Evolutionary conservation across 2,113 vertebrate species (phyloP), one percentile per base, ranked within the genome.

Genomic region (Morone chrysops): DNA sequence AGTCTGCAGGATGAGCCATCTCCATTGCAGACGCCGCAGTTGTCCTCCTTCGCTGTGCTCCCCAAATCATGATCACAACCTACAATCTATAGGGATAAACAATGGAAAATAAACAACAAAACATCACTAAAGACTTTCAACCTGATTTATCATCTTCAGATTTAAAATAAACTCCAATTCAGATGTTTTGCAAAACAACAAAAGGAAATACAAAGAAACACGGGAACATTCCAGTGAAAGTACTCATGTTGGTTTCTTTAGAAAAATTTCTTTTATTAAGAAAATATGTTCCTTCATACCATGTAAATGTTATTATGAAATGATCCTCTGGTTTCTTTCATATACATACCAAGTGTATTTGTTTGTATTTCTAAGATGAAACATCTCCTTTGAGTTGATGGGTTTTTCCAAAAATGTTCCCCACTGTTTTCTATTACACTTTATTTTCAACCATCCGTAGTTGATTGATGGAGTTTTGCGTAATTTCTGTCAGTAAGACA

Each of bases 1-100:
- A 99, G 95, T 53, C 97, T 95, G 94, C 98, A 99, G 87, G 98
- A 97, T 6, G 98, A 98, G 78, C 98, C 97, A 47, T 99, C 97
- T 57, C 98, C 98, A 5, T 94, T 96, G 95, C 98, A 99, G 87
- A 99, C 91, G 22, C 98, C 98, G 78, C 98, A 99, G 96, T 97
- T 99, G 93, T 99, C 98, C 83, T 99, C 97, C 86, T 98, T 99
- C 22, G 94, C 95, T 16, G 94, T 81, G 90, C 98, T 99, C 87
- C 98, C 97, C 89, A 99, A 92, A 90, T 99, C 96, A 48, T 94
- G 97, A 93, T 99, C 98, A 61, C 98, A 99, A 89, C 98, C 98
- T 87, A 99, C 97, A 70, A 99, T 97, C 98, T 99, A 93, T 61
- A 71, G 72, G 0, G 66, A 81, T 1, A 72, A 6, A 82, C 3